phyloP scores from a whole-genome alignment of 1,140 invertebrate species.

The Zaprionus davidi region DNA sequence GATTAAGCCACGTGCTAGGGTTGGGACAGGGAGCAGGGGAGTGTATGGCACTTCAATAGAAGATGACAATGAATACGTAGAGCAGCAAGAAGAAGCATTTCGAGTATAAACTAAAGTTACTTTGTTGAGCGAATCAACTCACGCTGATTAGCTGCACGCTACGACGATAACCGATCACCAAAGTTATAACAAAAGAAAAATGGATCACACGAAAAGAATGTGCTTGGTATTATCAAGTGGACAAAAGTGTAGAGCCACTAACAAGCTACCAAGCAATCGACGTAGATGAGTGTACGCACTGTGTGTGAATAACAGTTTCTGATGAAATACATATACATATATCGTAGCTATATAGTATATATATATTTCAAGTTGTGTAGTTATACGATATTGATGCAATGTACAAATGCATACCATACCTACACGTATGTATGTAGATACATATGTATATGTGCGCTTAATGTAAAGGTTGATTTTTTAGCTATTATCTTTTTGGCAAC shows the following conservation, averaged over 20 bases:
- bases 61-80: conserved; percentile 6
- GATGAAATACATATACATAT: neutral
- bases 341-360: neutral
- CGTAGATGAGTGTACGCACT: neutral
- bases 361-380: no score
- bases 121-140: no score
- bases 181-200: conserved; percentile 24
- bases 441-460: no score
- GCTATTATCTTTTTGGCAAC: no score
- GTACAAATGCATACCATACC: no score
- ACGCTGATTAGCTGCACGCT: neutral
- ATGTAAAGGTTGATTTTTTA: no score
- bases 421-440: no score
- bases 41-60: neutral
- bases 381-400: no score
- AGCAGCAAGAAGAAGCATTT: neutral
- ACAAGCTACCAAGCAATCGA: neutral
- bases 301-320: conserved; percentile 5
- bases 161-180: conserved; percentile 3
- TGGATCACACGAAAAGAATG: conserved; percentile 39
- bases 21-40: neutral
- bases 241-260: neutral
- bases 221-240: neutral
- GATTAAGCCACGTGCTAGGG: conserved; percentile 59
- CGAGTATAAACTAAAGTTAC: no score